Evolutionary conservation across 2,797 vertebrate genomes (phyloP), one percentile per base, ranked within the genome.

Genomic region (Hephaestus fuliginosus): DNA sequence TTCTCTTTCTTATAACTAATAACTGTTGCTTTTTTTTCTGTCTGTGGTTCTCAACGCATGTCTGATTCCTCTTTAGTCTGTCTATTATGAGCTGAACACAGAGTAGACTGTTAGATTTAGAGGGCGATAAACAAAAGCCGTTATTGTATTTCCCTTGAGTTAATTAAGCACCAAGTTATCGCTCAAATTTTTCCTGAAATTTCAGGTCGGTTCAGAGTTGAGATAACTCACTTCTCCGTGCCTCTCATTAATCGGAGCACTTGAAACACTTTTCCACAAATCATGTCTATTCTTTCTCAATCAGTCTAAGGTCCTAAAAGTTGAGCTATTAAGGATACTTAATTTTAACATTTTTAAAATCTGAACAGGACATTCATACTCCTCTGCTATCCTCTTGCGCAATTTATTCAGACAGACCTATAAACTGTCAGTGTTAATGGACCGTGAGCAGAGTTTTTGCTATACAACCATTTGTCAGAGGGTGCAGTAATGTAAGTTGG

Each of bases 1-100:
- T 74, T 78, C 30, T 49, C 41, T 58, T 71, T 60, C 61, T 74
- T 55, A 28, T 25, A 56, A 75, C 30, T 49, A 44, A 86, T 57
- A 36, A 71, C 49, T 65, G 66, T 48, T 5, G 20, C 62, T 55
- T 62, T 69, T 33, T 30, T 63, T 41, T 71, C 33, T 25, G 18
- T 43, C 44, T 72, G 4, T 73, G 25, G n/a, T 48, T 76, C 44
- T 78, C 20, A 44, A 52, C 44, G 39, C 2, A 20, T 22, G 43
- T 30, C 33, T 57, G n/a, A 77, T 70, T 55, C 30, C 44, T 39
- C 22, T 1, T 5, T 14, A 7, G 33, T 62, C 48, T 53, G 20
- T 57, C 33, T 22, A 15, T 53, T 36, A 36, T 28, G 52, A 36
- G 48, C 39, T 63, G 22, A 39, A 44, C 30, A 55, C 11, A 61